Base-by-base conservation (phyloP, 2,888 invertebrate genomes). In the Portevinia maculata region DNA sequence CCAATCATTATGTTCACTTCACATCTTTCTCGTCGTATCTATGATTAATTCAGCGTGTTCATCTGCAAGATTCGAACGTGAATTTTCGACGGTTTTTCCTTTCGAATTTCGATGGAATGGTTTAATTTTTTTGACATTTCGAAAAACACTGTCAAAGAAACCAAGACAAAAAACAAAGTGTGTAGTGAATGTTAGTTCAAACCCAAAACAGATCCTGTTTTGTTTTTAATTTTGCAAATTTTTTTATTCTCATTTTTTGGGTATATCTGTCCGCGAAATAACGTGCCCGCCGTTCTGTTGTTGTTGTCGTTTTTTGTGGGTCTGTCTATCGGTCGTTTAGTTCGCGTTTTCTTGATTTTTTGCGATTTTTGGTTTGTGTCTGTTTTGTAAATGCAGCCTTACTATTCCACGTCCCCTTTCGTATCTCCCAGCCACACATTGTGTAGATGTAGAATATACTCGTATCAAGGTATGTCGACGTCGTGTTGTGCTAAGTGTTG, bases 361-460 rank as follows among this genome's bases (percentile, higher is more conserved):
- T 55, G 70, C 62, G 74, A 55, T 76, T 76, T 76, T 60, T 75
- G 79, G 79, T 69, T 70, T 75, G 52, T 46, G 73, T 79, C 69
- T 74, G 55, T 48, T 74, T 69, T 69, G 69, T 74, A 74, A 69
- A 64, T 71, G 65, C 74, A 64, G 50, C 44, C 24, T 24, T 24
- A 75, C 28, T 62, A 44, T 32, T 52, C 34, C 50, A 53, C 57
- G n/a, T 44, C 46, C 53, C 37, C 34, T 50, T n/a, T n/a, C n/a
- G 3, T 24, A 24, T 5, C 24, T 28, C 7, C 11, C 55, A 17
- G 19, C 19, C 17, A 53, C 41, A 50, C 34, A 62, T 48, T 53
- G 32, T 30, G n/a, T n/a, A n/a, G n/a, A n/a, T n/a, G n/a, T n/a
- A n/a, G n/a, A n/a, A 34, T 59, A 34, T 39, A 46, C 13, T 59